These are phyloP conservation scores for Macrophya alboannulata DNA, from an alignment of 2,888 invertebrate genomes.

Conservation along the genomic window DNA sequence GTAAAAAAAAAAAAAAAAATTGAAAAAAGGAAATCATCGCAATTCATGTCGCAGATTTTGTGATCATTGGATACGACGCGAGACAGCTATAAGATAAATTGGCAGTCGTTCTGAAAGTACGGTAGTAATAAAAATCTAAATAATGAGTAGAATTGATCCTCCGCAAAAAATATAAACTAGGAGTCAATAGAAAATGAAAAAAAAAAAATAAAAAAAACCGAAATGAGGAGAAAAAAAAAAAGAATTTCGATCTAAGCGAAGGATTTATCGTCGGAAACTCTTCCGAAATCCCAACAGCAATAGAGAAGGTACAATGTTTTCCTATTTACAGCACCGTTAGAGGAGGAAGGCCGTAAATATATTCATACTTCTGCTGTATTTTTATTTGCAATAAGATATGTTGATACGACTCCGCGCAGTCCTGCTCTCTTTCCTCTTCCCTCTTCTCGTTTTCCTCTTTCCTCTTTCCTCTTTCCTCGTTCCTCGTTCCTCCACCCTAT, in stretches of 20 bases:
- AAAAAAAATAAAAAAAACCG: not conserved
- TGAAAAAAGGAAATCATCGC: not conserved
- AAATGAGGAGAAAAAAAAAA: not conserved
- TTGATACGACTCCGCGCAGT: conserved; percentile 70
- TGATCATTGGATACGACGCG: not conserved
- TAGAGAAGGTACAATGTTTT: conserved; percentile 51
- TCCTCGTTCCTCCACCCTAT: conserved; percentile 57
- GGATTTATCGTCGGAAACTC: conserved; percentile 40
- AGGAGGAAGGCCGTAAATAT: conserved; percentile 72
- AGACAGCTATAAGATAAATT: conserved; percentile 7
- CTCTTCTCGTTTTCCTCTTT: conserved; percentile 60
- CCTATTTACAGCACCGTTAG: conserved; percentile 53
- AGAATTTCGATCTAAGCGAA: not conserved
- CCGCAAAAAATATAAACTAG: not conserved
- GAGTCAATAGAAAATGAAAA: conserved; percentile 28
- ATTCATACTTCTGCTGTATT: conserved; percentile 78
- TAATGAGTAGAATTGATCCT: conserved; percentile 32
- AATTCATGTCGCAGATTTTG: not conserved
- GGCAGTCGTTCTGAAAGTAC: not conserved
- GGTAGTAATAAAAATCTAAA: conserved; percentile 9
- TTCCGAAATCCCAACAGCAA: conserved; percentile 46
- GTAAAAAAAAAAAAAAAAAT: not conserved
- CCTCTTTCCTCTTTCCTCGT: conserved; percentile 65
- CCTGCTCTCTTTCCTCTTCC: conserved; percentile 63
- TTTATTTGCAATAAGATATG: conserved; percentile 78